A percentile compares a stretch with the other conserved stretches of the same genome.
Evolutionary conservation across 2,113 vertebrate genomes (phyloP).

Genomic region (Proteles cristata): DNA sequence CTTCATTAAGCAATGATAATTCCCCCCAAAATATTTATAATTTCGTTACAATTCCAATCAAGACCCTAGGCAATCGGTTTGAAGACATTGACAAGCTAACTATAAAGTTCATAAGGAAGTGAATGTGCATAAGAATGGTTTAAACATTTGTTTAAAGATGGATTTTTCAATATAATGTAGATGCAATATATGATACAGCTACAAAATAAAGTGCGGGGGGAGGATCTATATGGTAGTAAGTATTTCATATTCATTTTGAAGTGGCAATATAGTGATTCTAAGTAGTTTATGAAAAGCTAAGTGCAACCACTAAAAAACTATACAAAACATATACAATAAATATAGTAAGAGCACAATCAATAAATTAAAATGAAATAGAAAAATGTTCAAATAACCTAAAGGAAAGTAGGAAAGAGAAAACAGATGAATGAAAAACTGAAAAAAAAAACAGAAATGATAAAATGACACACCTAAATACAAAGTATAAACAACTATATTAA

Average conservation of each 20-base stretch:
- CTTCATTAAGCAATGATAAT: neutral
- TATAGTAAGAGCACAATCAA: neutral
- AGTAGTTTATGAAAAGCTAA: neutral
- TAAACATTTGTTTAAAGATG: neutral
- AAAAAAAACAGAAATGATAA: neutral
- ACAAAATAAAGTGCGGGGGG: neutral
- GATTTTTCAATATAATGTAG: neutral
- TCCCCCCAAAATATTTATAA: neutral
- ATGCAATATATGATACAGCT: neutral
- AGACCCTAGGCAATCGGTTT: neutral
- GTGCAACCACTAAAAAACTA: neutral
- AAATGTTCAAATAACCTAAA: neutral
- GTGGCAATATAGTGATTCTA: neutral
- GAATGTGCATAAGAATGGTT: neutral
- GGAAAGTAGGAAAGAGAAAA: neutral
- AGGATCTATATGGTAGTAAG: neutral
- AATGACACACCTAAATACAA: neutral
- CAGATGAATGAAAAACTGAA: neutral
- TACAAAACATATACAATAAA: neutral
- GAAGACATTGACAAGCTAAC: neutral
- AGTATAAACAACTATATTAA: neutral
- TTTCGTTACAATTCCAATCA: neutral
- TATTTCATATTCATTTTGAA: neutral
- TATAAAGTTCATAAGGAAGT: neutral
- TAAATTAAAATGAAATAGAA: constrained; percentile 9